Percentiles rank a stretch among this genome's conserved stretches.
These are phyloP conservation scores for Morpho helenor DNA, from an alignment of 2,888 invertebrate genomes.

Conservation along the genomic window DNA sequence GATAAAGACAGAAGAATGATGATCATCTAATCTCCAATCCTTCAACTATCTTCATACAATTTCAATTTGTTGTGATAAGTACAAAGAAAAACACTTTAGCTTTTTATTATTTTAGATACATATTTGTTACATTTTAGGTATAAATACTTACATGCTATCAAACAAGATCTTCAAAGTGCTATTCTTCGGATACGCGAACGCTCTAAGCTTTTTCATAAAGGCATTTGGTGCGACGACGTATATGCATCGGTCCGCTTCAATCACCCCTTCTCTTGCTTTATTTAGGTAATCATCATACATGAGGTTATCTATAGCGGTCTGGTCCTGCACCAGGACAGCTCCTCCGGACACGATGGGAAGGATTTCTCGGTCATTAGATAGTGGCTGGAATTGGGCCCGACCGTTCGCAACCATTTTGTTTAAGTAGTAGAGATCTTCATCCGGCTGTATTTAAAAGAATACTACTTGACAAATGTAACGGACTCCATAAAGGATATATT, in stretches of 20 bases:
- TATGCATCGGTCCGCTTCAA: constrained; percentile 84
- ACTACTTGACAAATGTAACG: too few species aligned
- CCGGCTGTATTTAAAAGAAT: constrained; percentile 43
- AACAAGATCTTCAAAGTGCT: constrained; percentile 81
- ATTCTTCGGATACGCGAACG: constrained; percentile 84
- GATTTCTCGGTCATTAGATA: constrained; percentile 43
- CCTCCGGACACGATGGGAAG: constrained; percentile 52
- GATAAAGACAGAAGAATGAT: too few species aligned
- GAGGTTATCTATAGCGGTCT: constrained; percentile 82
- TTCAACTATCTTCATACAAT: too few species aligned
- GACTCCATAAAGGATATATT: too few species aligned
- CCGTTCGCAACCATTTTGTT: constrained; percentile 61
- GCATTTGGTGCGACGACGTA: constrained; percentile 86
- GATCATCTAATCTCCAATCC: too few species aligned
- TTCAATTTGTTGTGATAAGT: too few species aligned
- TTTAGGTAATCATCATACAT: constrained; percentile 85
- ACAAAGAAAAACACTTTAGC: too few species aligned
- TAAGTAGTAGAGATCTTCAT: constrained; percentile 59
- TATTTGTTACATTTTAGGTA: too few species aligned
- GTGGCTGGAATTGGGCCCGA: constrained; percentile 55
- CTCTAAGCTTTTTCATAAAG: constrained; percentile 82
- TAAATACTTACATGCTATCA: constrained; percentile 82
- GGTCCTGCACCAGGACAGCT: constrained; percentile 81
- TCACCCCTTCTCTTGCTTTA: constrained; percentile 75
- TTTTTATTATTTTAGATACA: too few species aligned